phyloP scores from a whole-genome alignment of 2,888 invertebrate genomes.

The Ectemnius lituratus region DNA sequence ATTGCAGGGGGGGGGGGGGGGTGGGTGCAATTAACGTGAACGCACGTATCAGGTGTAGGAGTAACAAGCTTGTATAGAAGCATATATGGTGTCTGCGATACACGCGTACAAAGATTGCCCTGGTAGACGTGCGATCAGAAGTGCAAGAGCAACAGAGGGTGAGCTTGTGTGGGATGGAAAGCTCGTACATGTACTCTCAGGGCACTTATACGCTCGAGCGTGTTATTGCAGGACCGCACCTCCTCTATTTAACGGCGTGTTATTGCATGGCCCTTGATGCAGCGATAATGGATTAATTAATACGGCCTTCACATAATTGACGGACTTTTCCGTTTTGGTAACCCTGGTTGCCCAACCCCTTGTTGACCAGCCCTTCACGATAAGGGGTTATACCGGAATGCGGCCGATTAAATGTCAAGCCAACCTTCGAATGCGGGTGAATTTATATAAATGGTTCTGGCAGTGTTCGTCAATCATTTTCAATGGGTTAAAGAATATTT shows the following conservation, averaged over 20 bases:
- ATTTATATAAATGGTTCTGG: background rate
- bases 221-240: slow-evolving; percentile 20
- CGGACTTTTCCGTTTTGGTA: slow-evolving; percentile 35
- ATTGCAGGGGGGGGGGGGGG: too few species aligned
- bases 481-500: too few species aligned
- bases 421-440: slow-evolving; percentile 13
- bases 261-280: slow-evolving; percentile 60
- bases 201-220: background rate
- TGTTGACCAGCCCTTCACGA: slow-evolving; percentile 15
- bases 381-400: background rate
- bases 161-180: background rate
- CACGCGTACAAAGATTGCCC: too few species aligned
- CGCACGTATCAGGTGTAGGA: background rate
- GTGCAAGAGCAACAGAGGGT: background rate
- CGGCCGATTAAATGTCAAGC: background rate
- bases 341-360: slow-evolving; percentile 5
- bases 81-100: background rate
- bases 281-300: slow-evolving; percentile 63
- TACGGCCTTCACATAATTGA: slow-evolving; percentile 59
- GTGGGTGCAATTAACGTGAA: background rate
- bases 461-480: background rate
- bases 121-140: background rate
- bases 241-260: slow-evolving; percentile 27
- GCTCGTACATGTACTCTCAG: background rate
- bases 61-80: background rate